A percentile compares a stretch with the other conserved stretches of the same genome.
Conservation (phyloP, 1,140 invertebrate species). For the Lerema accius region DNA sequence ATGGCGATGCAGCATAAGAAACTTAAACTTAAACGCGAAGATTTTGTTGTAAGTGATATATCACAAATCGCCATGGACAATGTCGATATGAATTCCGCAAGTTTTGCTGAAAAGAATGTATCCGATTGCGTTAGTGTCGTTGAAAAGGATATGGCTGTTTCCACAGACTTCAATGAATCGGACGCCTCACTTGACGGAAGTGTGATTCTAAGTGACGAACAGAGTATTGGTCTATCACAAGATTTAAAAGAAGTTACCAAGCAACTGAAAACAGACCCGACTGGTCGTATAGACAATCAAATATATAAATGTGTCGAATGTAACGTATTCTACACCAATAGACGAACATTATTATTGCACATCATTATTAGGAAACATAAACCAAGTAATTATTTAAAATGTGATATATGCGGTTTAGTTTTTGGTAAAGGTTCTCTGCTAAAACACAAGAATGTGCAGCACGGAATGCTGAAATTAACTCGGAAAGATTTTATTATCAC, state of each 20-base stretch:
- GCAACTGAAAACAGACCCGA: background rate
- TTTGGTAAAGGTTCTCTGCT: background rate
- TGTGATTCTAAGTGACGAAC: background rate
- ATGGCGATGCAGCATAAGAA: background rate
- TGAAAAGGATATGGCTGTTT: background rate
- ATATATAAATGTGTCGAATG: constrained; percentile 14
- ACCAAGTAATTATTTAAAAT: background rate
- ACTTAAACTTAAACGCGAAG: constrained; percentile 11
- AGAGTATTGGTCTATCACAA: background rate
- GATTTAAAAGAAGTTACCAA: background rate
- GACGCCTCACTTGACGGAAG: background rate
- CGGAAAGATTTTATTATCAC: constrained; percentile 13
- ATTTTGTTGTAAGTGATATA: constrained; percentile 5
- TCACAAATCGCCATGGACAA: too few relatives aligned
- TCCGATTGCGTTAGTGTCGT: too few relatives aligned
- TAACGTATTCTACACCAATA: background rate
- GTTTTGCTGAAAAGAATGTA: too few relatives aligned
- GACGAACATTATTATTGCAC: constrained; percentile 6
- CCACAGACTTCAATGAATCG: background rate
- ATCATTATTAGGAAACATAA: background rate
- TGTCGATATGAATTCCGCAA: too few relatives aligned
- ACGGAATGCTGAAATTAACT: background rate
- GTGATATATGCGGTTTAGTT: background rate
- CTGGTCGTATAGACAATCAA: background rate
- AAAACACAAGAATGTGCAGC: constrained; percentile 12